Base-by-base conservation (phyloP, 2,888 invertebrate genomes). In the Lysandra bellargus region DNA sequence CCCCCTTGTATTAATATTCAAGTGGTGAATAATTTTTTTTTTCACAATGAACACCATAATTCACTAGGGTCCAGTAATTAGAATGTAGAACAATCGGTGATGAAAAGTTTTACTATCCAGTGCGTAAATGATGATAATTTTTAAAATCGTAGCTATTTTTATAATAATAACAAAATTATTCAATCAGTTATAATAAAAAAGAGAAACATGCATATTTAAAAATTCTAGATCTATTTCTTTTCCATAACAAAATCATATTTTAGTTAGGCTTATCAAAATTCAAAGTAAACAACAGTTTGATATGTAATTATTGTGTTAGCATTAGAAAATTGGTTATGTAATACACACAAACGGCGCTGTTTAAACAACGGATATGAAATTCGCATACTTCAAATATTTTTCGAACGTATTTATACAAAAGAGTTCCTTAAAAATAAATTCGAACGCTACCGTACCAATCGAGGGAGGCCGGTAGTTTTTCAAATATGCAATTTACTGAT, bases 401-500 rank as follows among this genome's bases (percentile, higher is more conserved):
- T 79, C 30, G 40, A 79, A 60, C 60, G 78, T 81, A 78, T 79
- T 80, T 80, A 78, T 79, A 81, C 80, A 82, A 79, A 82, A 81
- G 79, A 80, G 78, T 82, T 81, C 81, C 81, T 83, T 82, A 81
- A 83, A 83, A 83, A 83, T 82, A 84, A 84, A 83, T 83, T 81
- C 82, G 81, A 83, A 82, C 83, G 80, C 81, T 82, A 83, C 83
- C 83, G 83, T 85, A 85, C 84, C 86, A 86, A 87, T 87, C 86
- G 87, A 85, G 84, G 85, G 84, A 82, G 83, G 83, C 87, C 87
- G 88, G 90, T 93, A 93, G 92, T 93, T 93, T 93, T 92, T 92
- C 92, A 92, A 92, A 94, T 94, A 93, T 93, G 93, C 93, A 93
- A 93, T 93, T 94, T 93, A 91, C 91, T 92, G 93, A 93, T 93